Base-by-base conservation (phyloP, 2,113 vertebrate species). In the Scopus umbretta region DNA sequence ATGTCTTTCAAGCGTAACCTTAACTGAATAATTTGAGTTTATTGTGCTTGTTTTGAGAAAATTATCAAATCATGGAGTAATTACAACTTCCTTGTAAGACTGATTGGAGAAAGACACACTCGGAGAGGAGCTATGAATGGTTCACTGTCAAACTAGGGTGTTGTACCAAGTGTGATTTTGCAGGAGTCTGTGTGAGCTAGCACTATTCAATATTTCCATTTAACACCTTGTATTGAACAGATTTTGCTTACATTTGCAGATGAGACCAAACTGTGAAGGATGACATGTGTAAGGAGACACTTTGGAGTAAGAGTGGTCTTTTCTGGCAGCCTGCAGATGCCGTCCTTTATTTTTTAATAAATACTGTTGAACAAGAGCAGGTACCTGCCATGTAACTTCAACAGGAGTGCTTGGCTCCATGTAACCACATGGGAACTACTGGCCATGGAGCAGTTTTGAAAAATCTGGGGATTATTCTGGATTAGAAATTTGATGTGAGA, bases 1-100 rank as follows among this genome's bases (percentile, higher is more conserved):
- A 89, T 55, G 47, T 76, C 93, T 92, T 96, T 88, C 82, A 92
- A 90, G 83, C 75, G 71, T 61, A 87, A 78, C 73, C 73, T 92
- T 84, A 70, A 68, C 81, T 87, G 73, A 82, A 81, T 87, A 76
- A 84, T 84, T 89, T n/a, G n/a, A 67, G 40, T 89, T 89, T 80
- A 91, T 91, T 87, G 72, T 91, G 55, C 85, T 84, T 81, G 67
- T 86, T 91, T 82, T 58, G 75, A 75, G 80, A 59, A 85, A 93
- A 83, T 91, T 82, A 62, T 91, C 83, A 88, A 67, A 73, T 94
- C 67, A 21, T 52, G 29, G 55, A 81, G 74, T 88, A 94, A 91
- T 92, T 88, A 49, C 78, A 90, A 80, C 88, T 65, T 87, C 81
- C 81, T 86, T 94, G 40, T 52, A n/a, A 73, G 82, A 43, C 61